Base-by-base conservation (phyloP, 2,888 invertebrate genomes). In the Bellardia bayeri region DNA sequence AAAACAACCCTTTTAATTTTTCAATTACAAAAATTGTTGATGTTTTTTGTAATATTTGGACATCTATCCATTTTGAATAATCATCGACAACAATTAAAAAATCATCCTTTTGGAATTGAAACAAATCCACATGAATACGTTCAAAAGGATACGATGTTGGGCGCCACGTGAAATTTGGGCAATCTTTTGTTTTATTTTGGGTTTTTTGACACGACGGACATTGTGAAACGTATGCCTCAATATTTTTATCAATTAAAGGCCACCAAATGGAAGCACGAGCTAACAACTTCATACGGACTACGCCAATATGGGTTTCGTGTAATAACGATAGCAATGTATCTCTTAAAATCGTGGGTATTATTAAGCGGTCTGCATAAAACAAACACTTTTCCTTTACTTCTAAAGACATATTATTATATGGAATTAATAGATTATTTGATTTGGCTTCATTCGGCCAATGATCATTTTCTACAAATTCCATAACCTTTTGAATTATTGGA, bases 21-120 rank as follows among this genome's bases (percentile, higher is more conserved):
- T 78, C 68, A n/a, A 78, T 56, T 7, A 78, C n/a, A 2, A 68
- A 8, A 7, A 78, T 33, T 56, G 68, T 54, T 42, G 68, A 13
- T 2, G 56, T 68, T 58, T 56, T 68, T 9, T n/a, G 14, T 56
- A 58, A 78, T 37, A 78, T 64, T 54, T 68, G 40, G 0, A 64
- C 64, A n/a, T 76, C 64, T 5, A 79, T 69, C 56, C 69, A 79
- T 40, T 79, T 79, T 23, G 79, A 69, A 58, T 56, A 78, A 78
- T 76, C 51, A 45, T 64, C 75, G 11, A 64, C 75, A 2, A 64
- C 49, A n/a, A 75, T 64, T n/a, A 78, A 78, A 78, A 78, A 78
- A 68, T 78, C 66, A 42, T 7, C 33, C 14, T n/a, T 66, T 49
- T 78, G 78, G 9, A 78, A 68, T 7, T 66, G 66, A 54, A 78